phyloP scores from a whole-genome alignment of 2,888 invertebrate species.

The Holacanthella duospinosa region DNA sequence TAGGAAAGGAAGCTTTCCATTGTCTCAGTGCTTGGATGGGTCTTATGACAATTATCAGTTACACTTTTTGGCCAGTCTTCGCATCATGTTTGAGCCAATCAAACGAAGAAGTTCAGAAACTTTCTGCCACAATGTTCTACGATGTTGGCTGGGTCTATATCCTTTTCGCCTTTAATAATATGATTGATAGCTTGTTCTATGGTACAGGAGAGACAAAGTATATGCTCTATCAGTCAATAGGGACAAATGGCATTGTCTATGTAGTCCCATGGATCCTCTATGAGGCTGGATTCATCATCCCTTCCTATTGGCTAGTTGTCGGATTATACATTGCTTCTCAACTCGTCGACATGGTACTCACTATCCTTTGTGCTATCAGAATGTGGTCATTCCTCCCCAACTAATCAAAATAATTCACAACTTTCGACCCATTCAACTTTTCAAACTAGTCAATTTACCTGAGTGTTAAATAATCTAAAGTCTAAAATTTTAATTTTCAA shows the following conservation, averaged over 20 bases:
- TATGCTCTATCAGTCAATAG: conserved; percentile 25
- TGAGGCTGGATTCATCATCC: conserved; percentile 13
- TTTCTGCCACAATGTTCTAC: conserved; percentile 22
- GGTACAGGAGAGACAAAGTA: conserved; percentile 25
- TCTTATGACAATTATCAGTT: conserved; percentile 12
- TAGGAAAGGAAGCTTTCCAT: conserved; percentile 14
- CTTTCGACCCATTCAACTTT: no score
- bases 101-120: conserved; percentile 17
- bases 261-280: conserved; percentile 28
- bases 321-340: conserved; percentile 25
- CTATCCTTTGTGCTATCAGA: conserved; percentile 16
- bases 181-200: conserved; percentile 27
- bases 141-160: conserved; percentile 28
- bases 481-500: no score
- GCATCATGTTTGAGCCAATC: conserved; percentile 23
- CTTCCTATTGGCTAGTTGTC: conserved; percentile 25
- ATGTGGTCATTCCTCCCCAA: conserved; percentile 19
- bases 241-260: conserved; percentile 25
- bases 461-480: no score
- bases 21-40: conserved; percentile 19
- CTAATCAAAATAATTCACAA: no score
- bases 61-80: conserved; percentile 19
- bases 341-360: conserved; percentile 24
- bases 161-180: conserved; percentile 23
- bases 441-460: no score